Evolutionary conservation across 2,797 vertebrate genomes (phyloP).

Genomic region (Otus scops): DNA sequence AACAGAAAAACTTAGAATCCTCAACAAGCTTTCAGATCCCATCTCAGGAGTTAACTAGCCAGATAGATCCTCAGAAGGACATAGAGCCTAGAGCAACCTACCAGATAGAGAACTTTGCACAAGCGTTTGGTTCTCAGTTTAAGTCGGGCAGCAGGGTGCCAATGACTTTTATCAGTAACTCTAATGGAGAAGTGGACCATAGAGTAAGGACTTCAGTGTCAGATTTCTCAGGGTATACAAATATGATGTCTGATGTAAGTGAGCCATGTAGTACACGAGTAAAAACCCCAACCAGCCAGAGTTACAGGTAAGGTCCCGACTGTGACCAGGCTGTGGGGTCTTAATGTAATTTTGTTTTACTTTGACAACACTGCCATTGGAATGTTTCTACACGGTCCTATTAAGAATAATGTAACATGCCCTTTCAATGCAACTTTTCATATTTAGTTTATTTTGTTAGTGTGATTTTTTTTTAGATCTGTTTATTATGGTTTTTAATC

Average conservation of each 20-base stretch:
- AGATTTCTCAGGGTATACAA: slow-evolving; percentile 99
- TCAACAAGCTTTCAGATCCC: slow-evolving; percentile 85
- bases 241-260: slow-evolving; percentile 97
- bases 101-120: slow-evolving; percentile 99
- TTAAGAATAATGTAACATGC: slow-evolving; percentile 96
- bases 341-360: slow-evolving; percentile 81
- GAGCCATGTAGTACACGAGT: slow-evolving; percentile 98
- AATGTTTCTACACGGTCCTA: slow-evolving; percentile 95
- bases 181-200: slow-evolving; percentile 92
- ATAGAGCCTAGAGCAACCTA: slow-evolving; percentile 87
- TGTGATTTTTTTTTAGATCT: slow-evolving; percentile 87
- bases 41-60: slow-evolving; percentile 88
- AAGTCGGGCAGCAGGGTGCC: slow-evolving; percentile 96
- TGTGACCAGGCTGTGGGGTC: slow-evolving; percentile 81
- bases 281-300: slow-evolving; percentile 99
- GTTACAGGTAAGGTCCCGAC: slow-evolving; percentile 94
- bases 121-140: slow-evolving; percentile 98
- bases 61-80: slow-evolving; percentile 91
- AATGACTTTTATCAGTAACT: slow-evolving; percentile 89
- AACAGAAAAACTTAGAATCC: slow-evolving; percentile 84
- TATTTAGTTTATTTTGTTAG: slow-evolving; percentile 89
- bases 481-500: slow-evolving; percentile 90
- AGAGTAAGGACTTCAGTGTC: slow-evolving; percentile 96
- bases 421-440: slow-evolving; percentile 98
- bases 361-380: slow-evolving; percentile 96